phyloP scores from a whole-genome alignment of 2,888 invertebrate species.

The Himalopsyche japonica region DNA sequence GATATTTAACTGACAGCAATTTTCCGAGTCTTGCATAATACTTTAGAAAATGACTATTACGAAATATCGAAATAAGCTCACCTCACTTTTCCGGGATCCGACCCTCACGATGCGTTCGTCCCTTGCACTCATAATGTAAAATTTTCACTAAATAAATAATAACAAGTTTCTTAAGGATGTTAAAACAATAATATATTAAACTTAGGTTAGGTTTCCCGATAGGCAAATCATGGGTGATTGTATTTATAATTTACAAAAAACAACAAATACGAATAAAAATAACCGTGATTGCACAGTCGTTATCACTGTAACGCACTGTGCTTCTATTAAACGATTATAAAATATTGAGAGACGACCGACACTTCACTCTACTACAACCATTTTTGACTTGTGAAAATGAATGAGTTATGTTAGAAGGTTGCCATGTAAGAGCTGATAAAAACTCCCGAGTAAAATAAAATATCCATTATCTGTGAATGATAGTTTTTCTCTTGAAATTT shows the following conservation, averaged over 20 bases:
- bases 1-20: neutral
- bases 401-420: neutral
- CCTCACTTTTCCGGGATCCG: conserved; percentile 84
- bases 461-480: too few species aligned
- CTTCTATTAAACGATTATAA: neutral
- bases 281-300: conserved; percentile 29
- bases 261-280: neutral
- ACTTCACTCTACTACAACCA: neutral
- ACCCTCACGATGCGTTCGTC: conserved; percentile 65
- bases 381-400: neutral
- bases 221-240: neutral
- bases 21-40: conserved; percentile 10
- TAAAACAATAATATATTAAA: neutral
- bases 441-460: too few species aligned
- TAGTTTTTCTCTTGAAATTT: too few species aligned
- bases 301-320: conserved; percentile 39
- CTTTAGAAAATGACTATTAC: neutral
- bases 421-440: too few species aligned
- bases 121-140: conserved; percentile 14
- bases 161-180: neutral
- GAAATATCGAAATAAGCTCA: conserved; percentile 49
- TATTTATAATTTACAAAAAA: neutral
- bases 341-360: neutral
- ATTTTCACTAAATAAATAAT: neutral
- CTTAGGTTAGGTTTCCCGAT: neutral